Base-by-base conservation (phyloP, 2,888 invertebrate genomes). In the Liopterus haemorrhoidalis region DNA sequence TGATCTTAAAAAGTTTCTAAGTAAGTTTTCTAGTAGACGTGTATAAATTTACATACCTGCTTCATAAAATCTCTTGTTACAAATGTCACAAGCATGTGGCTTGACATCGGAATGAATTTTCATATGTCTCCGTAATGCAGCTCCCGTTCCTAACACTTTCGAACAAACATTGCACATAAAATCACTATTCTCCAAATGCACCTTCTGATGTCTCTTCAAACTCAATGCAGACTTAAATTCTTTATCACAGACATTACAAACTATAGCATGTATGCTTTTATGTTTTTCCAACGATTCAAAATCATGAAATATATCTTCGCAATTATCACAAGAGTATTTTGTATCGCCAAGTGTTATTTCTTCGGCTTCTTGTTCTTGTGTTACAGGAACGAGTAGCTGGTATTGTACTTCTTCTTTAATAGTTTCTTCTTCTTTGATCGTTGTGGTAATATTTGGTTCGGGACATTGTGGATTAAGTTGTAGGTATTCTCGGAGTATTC, bases 181-280 rank as follows among this genome's bases (percentile, higher is more conserved):
- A 3, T 51, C 49, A 27, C 49, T 49, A 28, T 55, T 51, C 9
- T 50, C 51, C 0, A 52, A 49, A 41, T 56, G 56, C 4, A 47
- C 49, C 46, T 57, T 56, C 42, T 50, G 41, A 40, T 59, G 59
- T 12, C 57, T 32, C 1, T 51, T 52, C 22, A 57, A 45, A 36
- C 55, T 56, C 6, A 49, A 46, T 21, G 46, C 42, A 5, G 52
- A 51, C 18, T 39, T 46, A 40, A 57, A 59, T 14, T 33, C 14
- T 35, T 46, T 50, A n/a, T 46, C 25, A 37, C 52, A 52, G 6
- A 39, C 37, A 30, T 44, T 41, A 31, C 52, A 52, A n/a, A 1
- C 12, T 46, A 18, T 28, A 4, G 24, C 14, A 22, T 30, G 27
- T 16, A 8, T 18, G 24, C n/a, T 27, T 30, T 16, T 25, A 21